Evolutionary conservation across 2,888 invertebrate genomes (phyloP).

Genomic region (Ichneumon xanthorius): DNA sequence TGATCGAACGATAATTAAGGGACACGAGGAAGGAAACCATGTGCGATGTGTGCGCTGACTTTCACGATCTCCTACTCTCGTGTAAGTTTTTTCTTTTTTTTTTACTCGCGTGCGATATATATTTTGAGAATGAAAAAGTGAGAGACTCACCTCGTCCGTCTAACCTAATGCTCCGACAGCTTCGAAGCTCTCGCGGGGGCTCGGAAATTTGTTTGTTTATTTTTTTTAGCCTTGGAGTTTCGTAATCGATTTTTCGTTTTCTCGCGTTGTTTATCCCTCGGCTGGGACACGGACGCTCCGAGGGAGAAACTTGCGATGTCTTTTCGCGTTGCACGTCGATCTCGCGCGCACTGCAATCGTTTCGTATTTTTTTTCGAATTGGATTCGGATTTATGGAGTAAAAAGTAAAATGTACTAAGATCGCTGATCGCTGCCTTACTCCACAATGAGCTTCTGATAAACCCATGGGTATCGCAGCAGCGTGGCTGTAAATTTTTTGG

Average conservation of each 20-base stretch:
- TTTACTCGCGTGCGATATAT: background rate
- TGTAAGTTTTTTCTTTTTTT: constrained; percentile 87
- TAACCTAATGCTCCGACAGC: constrained; percentile 22
- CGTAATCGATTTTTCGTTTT: background rate
- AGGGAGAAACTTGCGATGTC: background rate
- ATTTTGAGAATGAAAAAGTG: background rate
- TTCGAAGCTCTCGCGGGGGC: background rate
- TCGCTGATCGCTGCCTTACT: too few relatives aligned
- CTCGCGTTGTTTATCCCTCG: background rate
- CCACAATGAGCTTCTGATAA: too few relatives aligned
- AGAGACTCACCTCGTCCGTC: background rate
- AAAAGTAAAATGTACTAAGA: background rate
- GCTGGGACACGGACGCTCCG: background rate
- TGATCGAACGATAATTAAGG: constrained; percentile 73
- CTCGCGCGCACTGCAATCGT: background rate
- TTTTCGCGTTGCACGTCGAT: background rate
- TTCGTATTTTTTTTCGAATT: background rate
- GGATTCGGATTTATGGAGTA: background rate
- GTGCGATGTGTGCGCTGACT: constrained; percentile 98
- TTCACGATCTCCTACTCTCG: constrained; percentile 95
- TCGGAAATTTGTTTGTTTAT: background rate
- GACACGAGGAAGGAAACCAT: constrained; percentile 85
- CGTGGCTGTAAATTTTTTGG: too few relatives aligned
- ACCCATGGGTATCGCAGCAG: too few relatives aligned
- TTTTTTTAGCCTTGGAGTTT: background rate